Evolutionary conservation across 2,113 vertebrate genomes (phyloP).

Genomic region (Glaucomys volans): DNA sequence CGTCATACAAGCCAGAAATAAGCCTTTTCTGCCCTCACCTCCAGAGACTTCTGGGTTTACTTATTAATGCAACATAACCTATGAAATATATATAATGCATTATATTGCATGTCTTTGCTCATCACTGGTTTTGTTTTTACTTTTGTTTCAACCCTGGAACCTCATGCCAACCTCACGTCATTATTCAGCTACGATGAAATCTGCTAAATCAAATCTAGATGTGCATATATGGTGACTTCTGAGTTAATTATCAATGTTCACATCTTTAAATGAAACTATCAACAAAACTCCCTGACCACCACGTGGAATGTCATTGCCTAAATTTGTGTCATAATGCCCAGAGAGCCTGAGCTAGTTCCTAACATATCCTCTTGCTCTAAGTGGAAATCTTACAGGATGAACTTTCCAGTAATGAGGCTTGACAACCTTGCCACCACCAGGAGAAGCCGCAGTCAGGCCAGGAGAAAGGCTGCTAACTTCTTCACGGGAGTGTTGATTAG

Average conservation of each 20-base stretch:
- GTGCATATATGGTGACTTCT: slow-evolving; percentile 2
- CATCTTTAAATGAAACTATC: slow-evolving; percentile 50
- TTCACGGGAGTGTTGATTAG: slow-evolving; percentile 67
- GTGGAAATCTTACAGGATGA: slow-evolving; percentile 63
- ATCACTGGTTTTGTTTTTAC: slow-evolving; percentile 31
- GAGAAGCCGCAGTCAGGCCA: slow-evolving; percentile 2
- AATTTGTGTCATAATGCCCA: slow-evolving; percentile 1
- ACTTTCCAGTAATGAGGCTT: slow-evolving; percentile 66
- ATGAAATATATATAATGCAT: not conserved
- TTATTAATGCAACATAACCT: not conserved
- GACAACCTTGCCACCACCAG: slow-evolving; percentile 48
- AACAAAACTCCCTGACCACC: slow-evolving; percentile 50
- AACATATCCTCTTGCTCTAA: slow-evolving; percentile 45
- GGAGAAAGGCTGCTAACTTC: slow-evolving; percentile 60
- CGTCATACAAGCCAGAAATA: slow-evolving; percentile 15
- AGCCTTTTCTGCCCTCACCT: not conserved
- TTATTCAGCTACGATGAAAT: slow-evolving; percentile 40
- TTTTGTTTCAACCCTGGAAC: slow-evolving; percentile 49
- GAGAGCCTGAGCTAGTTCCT: slow-evolving; percentile 46
- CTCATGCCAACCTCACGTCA: slow-evolving; percentile 32
- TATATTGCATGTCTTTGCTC: not conserved
- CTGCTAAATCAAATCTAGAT: slow-evolving; percentile 29
- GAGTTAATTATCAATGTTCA: slow-evolving; percentile 13
- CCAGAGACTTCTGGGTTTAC: not conserved
- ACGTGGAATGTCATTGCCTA: slow-evolving; percentile 33